These are phyloP conservation scores for Indicator maculatus DNA, from an alignment of 2,113 vertebrate genomes.

Conservation along the genomic window DNA sequence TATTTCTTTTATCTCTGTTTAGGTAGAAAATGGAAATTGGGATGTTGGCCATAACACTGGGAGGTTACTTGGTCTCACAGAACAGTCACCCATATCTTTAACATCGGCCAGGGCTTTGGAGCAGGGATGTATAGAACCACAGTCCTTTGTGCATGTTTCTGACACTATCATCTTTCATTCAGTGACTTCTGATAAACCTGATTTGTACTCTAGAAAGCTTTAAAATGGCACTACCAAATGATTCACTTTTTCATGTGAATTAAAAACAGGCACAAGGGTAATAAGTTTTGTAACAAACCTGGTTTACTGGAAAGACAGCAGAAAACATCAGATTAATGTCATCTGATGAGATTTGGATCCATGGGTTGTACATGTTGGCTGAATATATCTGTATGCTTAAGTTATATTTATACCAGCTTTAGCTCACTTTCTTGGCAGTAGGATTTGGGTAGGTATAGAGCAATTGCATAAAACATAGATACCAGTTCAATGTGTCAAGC, in stretches of 20 bases:
- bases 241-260: background rate
- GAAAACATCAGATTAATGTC: background rate
- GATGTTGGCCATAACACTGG: background rate
- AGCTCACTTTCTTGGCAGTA: slow-evolving; percentile 1
- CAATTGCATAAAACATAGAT: background rate
- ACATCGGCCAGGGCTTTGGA: background rate
- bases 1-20: background rate
- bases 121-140: background rate
- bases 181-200: background rate
- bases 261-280: background rate
- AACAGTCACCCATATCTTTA: background rate
- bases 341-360: background rate
- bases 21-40: background rate
- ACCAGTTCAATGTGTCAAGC: background rate
- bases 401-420: background rate
- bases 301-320: background rate
- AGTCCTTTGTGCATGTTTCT: background rate
- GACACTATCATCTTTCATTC: background rate
- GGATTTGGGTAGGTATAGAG: background rate
- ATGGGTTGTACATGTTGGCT: background rate
- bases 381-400: background rate
- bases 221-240: background rate
- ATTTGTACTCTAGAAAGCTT: background rate
- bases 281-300: background rate
- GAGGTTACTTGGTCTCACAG: background rate